Evolutionary conservation across 2,113 vertebrate genomes (phyloP).

Genomic region (Rattus rattus): DNA sequence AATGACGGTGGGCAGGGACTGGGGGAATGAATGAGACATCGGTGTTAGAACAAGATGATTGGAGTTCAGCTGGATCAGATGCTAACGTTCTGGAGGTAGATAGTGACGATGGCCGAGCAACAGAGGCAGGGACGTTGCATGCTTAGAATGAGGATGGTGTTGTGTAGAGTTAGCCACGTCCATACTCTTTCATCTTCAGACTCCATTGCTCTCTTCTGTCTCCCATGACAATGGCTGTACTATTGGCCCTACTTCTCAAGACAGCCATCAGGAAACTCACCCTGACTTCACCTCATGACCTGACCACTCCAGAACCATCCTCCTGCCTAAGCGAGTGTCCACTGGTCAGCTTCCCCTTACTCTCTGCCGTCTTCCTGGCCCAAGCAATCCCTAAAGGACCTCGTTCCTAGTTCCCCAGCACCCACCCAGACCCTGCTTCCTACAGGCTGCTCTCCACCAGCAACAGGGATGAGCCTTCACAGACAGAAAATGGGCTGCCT

Average conservation of each 20-base stretch:
- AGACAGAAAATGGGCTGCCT: neutral
- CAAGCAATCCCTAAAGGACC: neutral
- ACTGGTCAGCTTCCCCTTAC: neutral
- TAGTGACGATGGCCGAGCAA: rapidly evolving
- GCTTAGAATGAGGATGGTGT: no score
- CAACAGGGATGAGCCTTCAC: neutral
- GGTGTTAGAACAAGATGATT: neutral
- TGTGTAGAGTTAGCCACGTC: neutral
- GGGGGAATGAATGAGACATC: rapidly evolving
- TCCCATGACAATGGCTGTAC: neutral
- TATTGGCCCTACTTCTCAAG: neutral
- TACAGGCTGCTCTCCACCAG: neutral
- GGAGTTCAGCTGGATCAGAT: neutral
- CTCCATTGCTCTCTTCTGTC: neutral
- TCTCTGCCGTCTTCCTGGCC: neutral
- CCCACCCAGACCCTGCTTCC: neutral
- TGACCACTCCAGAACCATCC: neutral
- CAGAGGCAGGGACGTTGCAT: neutral
- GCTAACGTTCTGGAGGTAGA: neutral
- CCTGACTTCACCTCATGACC: neutral
- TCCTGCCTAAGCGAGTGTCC: neutral
- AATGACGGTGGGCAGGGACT: neutral
- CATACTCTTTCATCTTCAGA: neutral
- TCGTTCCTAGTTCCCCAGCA: neutral
- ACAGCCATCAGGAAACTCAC: neutral